A percentile compares a stretch with the other conserved stretches of the same genome.
Conservation (phyloP, 2,113 vertebrate genomes). For the Sula dactylatra region DNA sequence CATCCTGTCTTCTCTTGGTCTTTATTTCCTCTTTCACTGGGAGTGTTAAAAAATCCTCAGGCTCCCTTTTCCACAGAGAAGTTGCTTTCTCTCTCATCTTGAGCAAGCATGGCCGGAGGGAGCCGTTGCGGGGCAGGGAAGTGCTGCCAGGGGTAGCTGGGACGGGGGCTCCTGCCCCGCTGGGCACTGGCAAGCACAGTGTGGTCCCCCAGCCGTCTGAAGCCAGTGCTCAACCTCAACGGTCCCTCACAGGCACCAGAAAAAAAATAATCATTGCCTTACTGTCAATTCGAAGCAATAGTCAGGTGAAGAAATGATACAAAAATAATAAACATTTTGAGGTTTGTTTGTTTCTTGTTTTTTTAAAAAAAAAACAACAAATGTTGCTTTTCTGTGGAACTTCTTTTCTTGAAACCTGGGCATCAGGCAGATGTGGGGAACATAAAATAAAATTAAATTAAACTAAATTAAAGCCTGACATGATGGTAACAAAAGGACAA, state of each 20-base stretch:
- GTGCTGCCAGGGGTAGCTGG: background rate
- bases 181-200: background rate
- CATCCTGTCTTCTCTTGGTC: background rate
- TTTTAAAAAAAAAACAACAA: background rate
- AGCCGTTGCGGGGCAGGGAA: accelerated
- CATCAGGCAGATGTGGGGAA: background rate
- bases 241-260: background rate
- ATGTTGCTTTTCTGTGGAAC: accelerated
- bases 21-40: background rate
- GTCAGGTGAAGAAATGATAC: background rate
- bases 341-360: background rate
- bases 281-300: background rate
- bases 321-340: background rate
- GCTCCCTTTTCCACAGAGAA: background rate
- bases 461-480: background rate
- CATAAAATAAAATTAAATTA: background rate
- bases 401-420: background rate
- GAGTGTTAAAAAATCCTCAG: background rate
- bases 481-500: background rate
- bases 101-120: background rate
- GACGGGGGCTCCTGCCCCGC: accelerated
- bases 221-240: background rate
- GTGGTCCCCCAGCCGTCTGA: background rate
- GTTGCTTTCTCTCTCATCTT: background rate
- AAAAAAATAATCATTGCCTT: background rate